Base-by-base conservation (phyloP, 2,888 invertebrate species). In the Hirtodrosophila duncani region DNA sequence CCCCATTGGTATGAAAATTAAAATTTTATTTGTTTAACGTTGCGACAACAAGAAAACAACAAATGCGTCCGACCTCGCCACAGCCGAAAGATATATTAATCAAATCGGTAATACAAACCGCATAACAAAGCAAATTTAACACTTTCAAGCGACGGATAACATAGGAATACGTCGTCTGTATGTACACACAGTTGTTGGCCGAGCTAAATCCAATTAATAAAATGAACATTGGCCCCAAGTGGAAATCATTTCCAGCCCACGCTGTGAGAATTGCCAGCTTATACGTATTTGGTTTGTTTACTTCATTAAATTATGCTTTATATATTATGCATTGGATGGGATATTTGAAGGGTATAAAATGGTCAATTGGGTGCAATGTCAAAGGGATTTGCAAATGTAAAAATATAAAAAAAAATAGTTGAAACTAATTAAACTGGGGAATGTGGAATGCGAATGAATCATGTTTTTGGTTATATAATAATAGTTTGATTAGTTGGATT, bases 101-200 rank as follows among this genome's bases (percentile, higher is more conserved):
- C 80, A 81, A 75, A 63, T 75, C 62, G 63, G 55, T 79, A 68
- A 71, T 77, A 80, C 71, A 71, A 71, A 61, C 77, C 48, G 55
- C 72, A 63, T 52, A 71, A 81, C 77, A 77, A 79, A 75, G 61
- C n/a, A n/a, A 77, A 79, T 67, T 63, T 71, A 77, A 81, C 75
- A 77, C 75, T 77, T 81, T 77, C 68, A n/a, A n/a, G n/a, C n/a
- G 33, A 58, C 56, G 46, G 39, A 58, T 52, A 52, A 34, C 51
- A 29, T 29, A n/a, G n/a, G n/a, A n/a, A n/a, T n/a, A n/a, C n/a
- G n/a, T n/a, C n/a, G n/a, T n/a, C n/a, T n/a, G n/a, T n/a, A n/a
- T n/a, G n/a, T n/a, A n/a, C n/a, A n/a, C n/a, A n/a, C n/a, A n/a
- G n/a, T n/a, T n/a, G n/a, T n/a, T n/a, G n/a, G n/a, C 42, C 46